Base-by-base conservation (phyloP, 2,888 invertebrate genomes). In the Eupithecia inturbata region DNA sequence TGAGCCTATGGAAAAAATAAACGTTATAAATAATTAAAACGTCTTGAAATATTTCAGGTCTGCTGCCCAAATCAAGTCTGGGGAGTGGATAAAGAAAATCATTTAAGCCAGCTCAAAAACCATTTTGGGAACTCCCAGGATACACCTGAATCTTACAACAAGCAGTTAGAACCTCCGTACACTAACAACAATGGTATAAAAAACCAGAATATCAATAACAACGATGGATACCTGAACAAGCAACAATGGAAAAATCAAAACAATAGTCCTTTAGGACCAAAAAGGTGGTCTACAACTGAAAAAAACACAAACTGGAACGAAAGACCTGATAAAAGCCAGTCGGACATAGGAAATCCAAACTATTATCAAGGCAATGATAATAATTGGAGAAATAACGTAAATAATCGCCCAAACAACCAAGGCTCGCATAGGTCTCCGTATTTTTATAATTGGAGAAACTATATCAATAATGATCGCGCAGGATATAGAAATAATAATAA, bases 61-160 rank as follows among this genome's bases (percentile, higher is more conserved):
- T 92, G 91, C 77, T 92, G 91, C 76, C 85, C 88, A 7, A 83
- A 82, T 72, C 83, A 82, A 45, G 72, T 85, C 70, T 85, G 84
- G 85, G 84, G 84, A 69, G 67, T 83, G 39, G 79, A 80, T 72
- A 70, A 39, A 33, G 19, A 16, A 74, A 22, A n/a, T 63, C 14
- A 6, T 10, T 73, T 53, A 31, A 73, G 41, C 66, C 68, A 26
- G 49, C 31, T 73, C 28, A 73, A 68, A 22, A 64, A 33, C 19
- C 31, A 53, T 67, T 68, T 22, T n/a, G 70, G 41, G 10, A 75
- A 68, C 36, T 28, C 36, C 14, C 62, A 68, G 3, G 19, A 68
- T 5, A 53, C 39, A 60, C 36, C 70, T 16, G 57, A 26, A 57
- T 57, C 22, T 26, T n/a, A 57, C 26, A 57, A 57, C 12, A 26